Base-by-base conservation (phyloP, 2,113 vertebrate species). In the Bufo bufo region DNA sequence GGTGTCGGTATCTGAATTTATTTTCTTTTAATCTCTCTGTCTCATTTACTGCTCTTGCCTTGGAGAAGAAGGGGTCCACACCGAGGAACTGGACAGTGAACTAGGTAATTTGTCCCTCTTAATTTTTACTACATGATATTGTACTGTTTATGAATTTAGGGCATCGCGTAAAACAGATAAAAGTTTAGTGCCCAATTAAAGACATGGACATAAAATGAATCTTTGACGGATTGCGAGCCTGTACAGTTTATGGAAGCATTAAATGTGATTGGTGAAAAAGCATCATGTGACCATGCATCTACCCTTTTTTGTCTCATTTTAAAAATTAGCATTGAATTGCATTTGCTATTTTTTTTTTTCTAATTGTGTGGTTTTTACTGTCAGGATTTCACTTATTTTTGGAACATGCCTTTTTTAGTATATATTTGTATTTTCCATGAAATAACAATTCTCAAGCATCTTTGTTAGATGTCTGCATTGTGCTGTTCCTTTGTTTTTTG, bases 1-100 rank as follows among this genome's bases (percentile, higher is more conserved):
- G 94, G 93, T 95, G 94, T 91, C 92, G 90, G 92, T 93, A 56
- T 93, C 93, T 94, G 93, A 94, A 94, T 93, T 92, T 77, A 77
- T 86, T 94, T 92, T 94, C 92, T 95, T 92, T 95, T 94, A 92
- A 90, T 94, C 91, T 93, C 93, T 94, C 94, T 93, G 82, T 93
- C 94, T 95, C 92, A 93, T 93, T 94, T 93, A 92, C 91, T 92
- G 93, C 94, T 94, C 90, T 91, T 95, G 93, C 93, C 89, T 91
- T 95, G 93, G 96, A 97, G 96, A 94, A 99, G 98, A 99, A 98
- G 98, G 98, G 94, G 97, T 99, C 90, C 98, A 99, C 90, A 99
- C 98, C 92, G 98, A 99, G 93, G 98, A 99, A 95, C 96, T 97
- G 97, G 98, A 99, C 96, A 98, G 97, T 96, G 98, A 99, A 94